A percentile compares a stretch with the other conserved stretches of the same genome.
Evolutionary conservation across 2,888 invertebrate genomes (phyloP).

Genomic region (Lutraria lutraria): DNA sequence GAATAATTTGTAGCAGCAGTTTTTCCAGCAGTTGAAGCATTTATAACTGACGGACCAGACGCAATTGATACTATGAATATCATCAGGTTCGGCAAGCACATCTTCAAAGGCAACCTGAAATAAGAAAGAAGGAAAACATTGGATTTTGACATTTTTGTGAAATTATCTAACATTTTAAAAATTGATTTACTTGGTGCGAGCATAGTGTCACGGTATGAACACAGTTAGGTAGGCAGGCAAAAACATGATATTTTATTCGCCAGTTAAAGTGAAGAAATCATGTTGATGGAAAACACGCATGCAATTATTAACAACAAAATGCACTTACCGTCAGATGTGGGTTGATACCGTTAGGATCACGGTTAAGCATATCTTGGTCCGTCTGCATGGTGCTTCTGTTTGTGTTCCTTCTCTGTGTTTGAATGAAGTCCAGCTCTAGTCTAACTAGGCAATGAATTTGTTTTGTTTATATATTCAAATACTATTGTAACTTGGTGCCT

Average conservation of each 20-base stretch:
- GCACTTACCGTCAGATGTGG: constrained; percentile 37
- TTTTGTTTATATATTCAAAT: no score
- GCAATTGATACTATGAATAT: constrained; percentile 88
- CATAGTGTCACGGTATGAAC: no score
- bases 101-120: constrained; percentile 68
- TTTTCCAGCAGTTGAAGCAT: constrained; percentile 90
- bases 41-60: constrained; percentile 90
- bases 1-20: constrained; percentile 91
- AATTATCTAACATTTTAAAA: no score
- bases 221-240: no score
- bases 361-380: constrained; percentile 30
- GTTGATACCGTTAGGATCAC: constrained; percentile 55
- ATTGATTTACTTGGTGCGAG: no score
- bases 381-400: neutral
- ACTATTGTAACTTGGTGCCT: no score
- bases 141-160: neutral
- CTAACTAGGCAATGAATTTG: no score
- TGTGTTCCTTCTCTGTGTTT: neutral
- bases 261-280: no score
- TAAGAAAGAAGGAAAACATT: neutral
- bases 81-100: constrained; percentile 81
- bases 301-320: neutral
- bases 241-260: no score
- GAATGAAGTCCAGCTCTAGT: no score
- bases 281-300: neutral